Conservation (phyloP, 1,140 invertebrate genomes). For the Lithobius niger region DNA sequence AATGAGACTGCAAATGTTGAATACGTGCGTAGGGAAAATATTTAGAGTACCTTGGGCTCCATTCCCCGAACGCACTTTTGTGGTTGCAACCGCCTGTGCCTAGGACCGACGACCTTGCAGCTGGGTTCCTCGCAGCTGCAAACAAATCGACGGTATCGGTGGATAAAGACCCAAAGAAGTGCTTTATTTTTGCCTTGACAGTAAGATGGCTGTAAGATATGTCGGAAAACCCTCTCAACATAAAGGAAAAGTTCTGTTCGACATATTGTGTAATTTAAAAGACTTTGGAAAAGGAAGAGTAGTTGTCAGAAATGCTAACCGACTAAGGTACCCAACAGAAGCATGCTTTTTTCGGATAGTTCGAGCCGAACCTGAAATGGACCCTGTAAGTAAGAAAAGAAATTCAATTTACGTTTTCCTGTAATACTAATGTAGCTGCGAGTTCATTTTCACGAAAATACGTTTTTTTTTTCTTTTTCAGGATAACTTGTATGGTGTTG, state of each 20-base stretch:
- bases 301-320: conserved; percentile 44
- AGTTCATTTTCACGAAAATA: no score
- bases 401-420: conserved; percentile 15
- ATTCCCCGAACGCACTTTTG: no score
- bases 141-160: no score
- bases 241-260: conserved; percentile 65
- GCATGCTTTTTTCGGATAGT: conserved; percentile 58
- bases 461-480: conserved; percentile 26
- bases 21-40: no score
- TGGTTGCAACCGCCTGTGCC: no score
- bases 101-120: no score
- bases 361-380: conserved; percentile 49
- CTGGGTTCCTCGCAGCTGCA: no score
- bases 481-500: conserved; percentile 47
- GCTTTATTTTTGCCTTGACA: neutral
- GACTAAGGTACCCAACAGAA: conserved; percentile 54
- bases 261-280: conserved; percentile 65
- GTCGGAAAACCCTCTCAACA: conserved; percentile 56
- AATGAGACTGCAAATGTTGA: no score
- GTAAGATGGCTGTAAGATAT: conserved; percentile 46
- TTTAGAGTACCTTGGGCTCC: no score
- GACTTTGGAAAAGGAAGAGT: conserved; percentile 65
- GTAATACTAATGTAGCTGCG: neutral
- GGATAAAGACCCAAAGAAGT: neutral
- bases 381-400: conserved; percentile 23